These are phyloP conservation scores for Agraylea sexmaculata DNA, from an alignment of 1,140 invertebrate species.

Conservation along the genomic window DNA sequence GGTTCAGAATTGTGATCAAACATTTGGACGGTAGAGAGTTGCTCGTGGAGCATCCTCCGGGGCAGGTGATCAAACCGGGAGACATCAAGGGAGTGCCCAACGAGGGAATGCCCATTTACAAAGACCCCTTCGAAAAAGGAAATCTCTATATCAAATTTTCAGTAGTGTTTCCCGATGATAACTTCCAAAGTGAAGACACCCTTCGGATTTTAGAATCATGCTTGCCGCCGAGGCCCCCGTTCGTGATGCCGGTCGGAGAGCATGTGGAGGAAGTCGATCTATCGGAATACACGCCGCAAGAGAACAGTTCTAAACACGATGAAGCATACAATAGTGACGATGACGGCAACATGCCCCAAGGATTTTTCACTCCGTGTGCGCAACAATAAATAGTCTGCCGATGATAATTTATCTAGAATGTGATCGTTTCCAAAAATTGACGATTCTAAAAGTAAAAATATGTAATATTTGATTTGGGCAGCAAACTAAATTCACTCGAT, in stretches of 20 bases:
- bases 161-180: slow-evolving; percentile 70
- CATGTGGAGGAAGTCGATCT: slow-evolving; percentile 76
- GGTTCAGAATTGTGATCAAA: slow-evolving; percentile 67
- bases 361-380: slow-evolving; percentile 54
- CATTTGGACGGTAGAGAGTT: slow-evolving; percentile 77
- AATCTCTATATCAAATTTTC: slow-evolving; percentile 80
- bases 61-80: slow-evolving; percentile 65
- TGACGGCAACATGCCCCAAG: slow-evolving; percentile 44
- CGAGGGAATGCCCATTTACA: slow-evolving; percentile 85
- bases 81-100: slow-evolving; percentile 66
- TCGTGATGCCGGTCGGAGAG: slow-evolving; percentile 56
- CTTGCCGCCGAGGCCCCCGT: slow-evolving; percentile 52
- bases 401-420: not conserved
- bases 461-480: no score
- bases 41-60: slow-evolving; percentile 57
- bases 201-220: slow-evolving; percentile 58
- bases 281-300: slow-evolving; percentile 57
- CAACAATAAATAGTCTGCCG: slow-evolving; percentile 41
- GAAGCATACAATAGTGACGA: slow-evolving; percentile 59
- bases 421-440: not conserved
- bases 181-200: slow-evolving; percentile 60
- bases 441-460: no score
- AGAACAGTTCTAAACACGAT: slow-evolving; percentile 40
- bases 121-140: slow-evolving; percentile 73
- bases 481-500: no score